Conservation (phyloP, 2,888 invertebrate genomes). For the Notodonta ziczac region DNA sequence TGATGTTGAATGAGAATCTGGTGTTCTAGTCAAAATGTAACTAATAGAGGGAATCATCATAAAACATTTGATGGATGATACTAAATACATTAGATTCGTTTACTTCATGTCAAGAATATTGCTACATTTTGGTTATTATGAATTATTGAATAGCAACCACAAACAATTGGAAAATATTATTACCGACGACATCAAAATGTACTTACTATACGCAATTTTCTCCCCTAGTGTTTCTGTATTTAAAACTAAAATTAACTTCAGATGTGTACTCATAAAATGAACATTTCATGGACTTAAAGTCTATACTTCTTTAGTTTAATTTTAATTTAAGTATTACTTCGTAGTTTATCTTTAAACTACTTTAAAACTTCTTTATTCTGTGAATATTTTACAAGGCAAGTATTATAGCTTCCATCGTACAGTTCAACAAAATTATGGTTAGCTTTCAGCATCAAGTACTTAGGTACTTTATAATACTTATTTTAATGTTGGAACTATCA, state of each 20-base stretch:
- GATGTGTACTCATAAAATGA: background rate
- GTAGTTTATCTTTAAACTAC: slow-evolving; percentile 1
- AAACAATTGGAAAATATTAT: background rate
- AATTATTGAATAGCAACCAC: no score
- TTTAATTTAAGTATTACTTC: background rate
- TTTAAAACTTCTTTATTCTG: background rate
- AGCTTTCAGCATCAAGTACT: background rate
- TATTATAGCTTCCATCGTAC: background rate
- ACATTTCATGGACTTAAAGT: background rate
- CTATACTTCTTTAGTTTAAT: background rate
- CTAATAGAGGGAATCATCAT: no score
- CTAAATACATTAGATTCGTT: no score
- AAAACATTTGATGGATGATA: no score
- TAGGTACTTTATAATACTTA: background rate
- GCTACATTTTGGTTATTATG: no score
- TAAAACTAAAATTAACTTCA: background rate
- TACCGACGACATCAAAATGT: background rate
- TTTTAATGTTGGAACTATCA: background rate
- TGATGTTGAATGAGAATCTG: background rate
- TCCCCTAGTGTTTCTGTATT: background rate
- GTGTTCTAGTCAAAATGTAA: no score
- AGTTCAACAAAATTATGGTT: background rate
- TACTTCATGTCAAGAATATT: no score
- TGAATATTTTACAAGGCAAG: background rate
- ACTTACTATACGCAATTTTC: background rate